These are phyloP conservation scores for Sitophilus oryzae DNA, from an alignment of 1,140 invertebrate genomes.

Conservation along the genomic window DNA sequence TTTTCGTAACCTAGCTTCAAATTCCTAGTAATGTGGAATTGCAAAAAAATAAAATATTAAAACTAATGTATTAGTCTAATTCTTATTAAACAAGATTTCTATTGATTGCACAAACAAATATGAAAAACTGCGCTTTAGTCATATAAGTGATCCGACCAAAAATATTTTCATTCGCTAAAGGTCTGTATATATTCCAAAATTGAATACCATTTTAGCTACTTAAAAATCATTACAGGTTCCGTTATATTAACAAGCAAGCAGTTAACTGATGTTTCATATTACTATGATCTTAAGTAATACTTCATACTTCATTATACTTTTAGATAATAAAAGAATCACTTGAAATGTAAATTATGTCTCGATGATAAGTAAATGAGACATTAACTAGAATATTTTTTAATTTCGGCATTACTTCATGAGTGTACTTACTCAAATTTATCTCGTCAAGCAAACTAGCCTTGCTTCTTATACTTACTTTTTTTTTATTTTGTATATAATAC, in stretches of 20 bases:
- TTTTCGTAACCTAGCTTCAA: no score
- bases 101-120: no score
- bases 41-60: no score
- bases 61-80: no score
- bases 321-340: not conserved
- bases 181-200: not conserved
- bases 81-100: no score
- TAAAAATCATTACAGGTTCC: not conserved
- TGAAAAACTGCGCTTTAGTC: not conserved
- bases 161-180: no score
- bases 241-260: not conserved
- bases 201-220: not conserved
- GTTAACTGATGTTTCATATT: not conserved
- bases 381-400: constrained; percentile 5
- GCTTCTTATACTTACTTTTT: constrained; percentile 6
- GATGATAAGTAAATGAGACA: not conserved
- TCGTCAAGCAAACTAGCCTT: constrained; percentile 3
- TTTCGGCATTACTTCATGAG: constrained; percentile 9
- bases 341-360: not conserved
- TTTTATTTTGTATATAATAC: not conserved
- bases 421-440: constrained; percentile 15
- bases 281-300: no score
- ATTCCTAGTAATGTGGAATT: no score
- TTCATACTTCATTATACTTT: not conserved
- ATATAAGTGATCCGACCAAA: no score